Base-by-base conservation (phyloP, 2,888 invertebrate genomes). In the Prosopocoilus inquinatus region DNA sequence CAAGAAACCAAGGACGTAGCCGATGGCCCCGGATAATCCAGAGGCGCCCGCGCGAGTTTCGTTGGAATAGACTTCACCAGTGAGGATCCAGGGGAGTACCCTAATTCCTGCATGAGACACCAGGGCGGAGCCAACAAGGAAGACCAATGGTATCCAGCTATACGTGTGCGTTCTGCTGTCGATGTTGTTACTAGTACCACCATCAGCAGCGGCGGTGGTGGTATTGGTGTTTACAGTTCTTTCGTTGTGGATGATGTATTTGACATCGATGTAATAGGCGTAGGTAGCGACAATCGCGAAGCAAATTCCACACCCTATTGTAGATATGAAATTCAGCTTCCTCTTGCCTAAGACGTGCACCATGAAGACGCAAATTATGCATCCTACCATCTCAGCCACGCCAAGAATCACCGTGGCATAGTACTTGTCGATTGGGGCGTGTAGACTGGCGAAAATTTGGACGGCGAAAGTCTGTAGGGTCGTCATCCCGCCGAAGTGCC, bases 1-100 rank as follows among this genome's bases (percentile, higher is more conserved):
- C 2, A 87, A 72, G 65, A 91, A 92, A 0, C 86, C 86, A 66
- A 91, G 87, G 28, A 91, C 78, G 70, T 91, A 92, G 2, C 89
- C 89, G 1, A 85, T 79, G 0, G 86, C 90, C 12, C 89, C 86
- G 0, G 89, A 84, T 2, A 88, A 75, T 0, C 91, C 91, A 0
- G 89, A 87, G 0, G 88, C 90, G 0, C 83, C 83, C 1, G 89
- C 85, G 20, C 91, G 79, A 0, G 87, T 86, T 56, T 84, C 83
- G 0, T 84, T 82, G 28, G 87, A 84, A 69, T 83, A 89, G 58
- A 90, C 87, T 78, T 92, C 91, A 7, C 90, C 90, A 38, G 89
- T 87, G 9, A 91, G 78, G 60, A 92, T 84, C 91, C 91, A 92
- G 0, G 91, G 90, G 43, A 92, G 74, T 58, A 88, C 75, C 50